Evolutionary conservation across 2,888 invertebrate species (phyloP), one percentile per base, ranked within the genome.

Genomic region (Epirrhoe tristata): DNA sequence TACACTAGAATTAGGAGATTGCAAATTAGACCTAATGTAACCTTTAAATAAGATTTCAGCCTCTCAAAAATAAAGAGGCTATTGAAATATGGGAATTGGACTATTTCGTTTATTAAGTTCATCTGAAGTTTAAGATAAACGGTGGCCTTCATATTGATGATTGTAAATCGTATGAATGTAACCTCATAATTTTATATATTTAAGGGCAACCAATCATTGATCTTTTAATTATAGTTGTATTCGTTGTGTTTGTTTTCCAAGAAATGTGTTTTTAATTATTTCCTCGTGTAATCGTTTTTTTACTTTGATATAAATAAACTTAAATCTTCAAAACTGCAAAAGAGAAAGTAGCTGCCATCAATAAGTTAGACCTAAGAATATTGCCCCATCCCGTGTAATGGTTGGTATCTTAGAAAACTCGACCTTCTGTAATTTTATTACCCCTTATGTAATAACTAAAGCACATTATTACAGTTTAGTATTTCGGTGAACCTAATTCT

Each of bases 41-140:
- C 5, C 48, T 16, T 52, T 58, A n/a, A 51, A 63, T 52, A 43
- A 46, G 34, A 63, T 46, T 52, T 52, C n/a, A 6, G 10, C 58
- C 34, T 53, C 52, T 53, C 57, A 63, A 64, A 64, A 64, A 8
- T 58, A 58, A 64, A 58, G 58, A 36, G 54, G 48, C 14, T 64
- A 58, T 31, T 64, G 16, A 50, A 64, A 58, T 63, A 63, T 58
- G 54, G 34, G 58, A 54, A 24, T 52, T 31, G 32, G 32, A 52
- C 46, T 43, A 12, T 53, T 31, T 43, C 48, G 14, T 57, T 48
- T 46, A 39, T 24, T 16, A 14, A 16, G 48, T 16, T 48, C 16
- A 56, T 8, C 24, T n/a, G 56, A 31, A 56, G 6, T 31, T 55
- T 8, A 6, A 36, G 16, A 0, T 10, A 10, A 5, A 16, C 54